phyloP scores from a whole-genome alignment of 1,140 invertebrate genomes.

The Holcopasites calliopsidis region DNA sequence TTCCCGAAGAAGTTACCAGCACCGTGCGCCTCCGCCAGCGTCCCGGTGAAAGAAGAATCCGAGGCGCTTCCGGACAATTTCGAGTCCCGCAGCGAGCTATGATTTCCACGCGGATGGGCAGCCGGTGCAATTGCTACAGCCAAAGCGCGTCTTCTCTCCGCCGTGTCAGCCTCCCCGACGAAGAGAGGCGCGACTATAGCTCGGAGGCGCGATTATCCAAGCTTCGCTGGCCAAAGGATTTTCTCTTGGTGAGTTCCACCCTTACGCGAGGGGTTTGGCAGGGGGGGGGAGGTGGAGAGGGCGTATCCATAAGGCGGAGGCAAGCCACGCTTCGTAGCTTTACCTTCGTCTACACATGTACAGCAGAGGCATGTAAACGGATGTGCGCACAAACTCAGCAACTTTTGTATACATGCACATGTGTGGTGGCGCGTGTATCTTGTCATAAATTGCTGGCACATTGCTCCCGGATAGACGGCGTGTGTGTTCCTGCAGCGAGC shows the following conservation, averaged over 20 bases:
- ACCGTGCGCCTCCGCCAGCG: background rate
- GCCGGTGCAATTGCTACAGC: conserved; percentile 71
- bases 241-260: conserved; percentile 64
- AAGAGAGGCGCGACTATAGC: conserved; percentile 63
- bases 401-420: background rate
- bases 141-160: conserved; percentile 64
- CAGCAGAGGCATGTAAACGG: background rate
- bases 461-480: conserved; percentile 19
- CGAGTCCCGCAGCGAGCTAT: conserved; percentile 73
- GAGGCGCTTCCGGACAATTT: conserved; percentile 75
- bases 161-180: conserved; percentile 23
- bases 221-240: conserved; percentile 77
- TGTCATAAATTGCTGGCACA: conserved; percentile 56
- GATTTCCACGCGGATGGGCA: conserved; percentile 76
- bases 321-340: conserved; percentile 29
- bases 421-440: conserved; percentile 25
- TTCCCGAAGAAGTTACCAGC: conserved; percentile 47
- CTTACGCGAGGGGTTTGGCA: conserved; percentile 41
- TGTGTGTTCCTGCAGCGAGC: conserved; percentile 37
- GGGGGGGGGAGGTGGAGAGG: conserved; percentile 1
- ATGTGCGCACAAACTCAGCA: no score
- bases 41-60: conserved; percentile 48
- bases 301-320: conserved; percentile 25
- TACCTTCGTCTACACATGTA: background rate
- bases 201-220: conserved; percentile 73